Evolutionary conservation across 2,888 invertebrate genomes (phyloP).

Genomic region (Ornithoptera alexandrae): DNA sequence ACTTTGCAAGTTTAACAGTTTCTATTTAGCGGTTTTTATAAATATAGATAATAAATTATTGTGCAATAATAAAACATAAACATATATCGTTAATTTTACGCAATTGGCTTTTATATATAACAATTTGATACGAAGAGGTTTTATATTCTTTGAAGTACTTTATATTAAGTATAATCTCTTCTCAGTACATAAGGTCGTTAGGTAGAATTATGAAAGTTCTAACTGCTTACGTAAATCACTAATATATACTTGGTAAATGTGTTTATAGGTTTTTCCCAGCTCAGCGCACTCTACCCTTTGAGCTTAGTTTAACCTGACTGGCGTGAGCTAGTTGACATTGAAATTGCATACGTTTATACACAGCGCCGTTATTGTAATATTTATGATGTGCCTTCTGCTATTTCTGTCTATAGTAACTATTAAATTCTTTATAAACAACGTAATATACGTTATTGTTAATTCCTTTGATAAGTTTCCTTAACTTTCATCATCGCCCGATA

Average conservation of each 20-base stretch:
- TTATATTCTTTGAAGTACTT: too few species aligned
- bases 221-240: background rate
- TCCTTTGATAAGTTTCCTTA: background rate
- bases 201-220: background rate
- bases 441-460: background rate
- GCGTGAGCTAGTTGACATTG: conserved; percentile 4
- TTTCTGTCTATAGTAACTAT: background rate
- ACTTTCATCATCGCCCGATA: too few species aligned
- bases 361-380: background rate
- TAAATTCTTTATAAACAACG: background rate
- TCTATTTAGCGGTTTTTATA: too few species aligned
- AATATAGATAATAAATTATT: too few species aligned
- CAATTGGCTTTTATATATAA: too few species aligned
- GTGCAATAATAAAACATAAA: too few species aligned
- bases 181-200: background rate
- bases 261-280: background rate
- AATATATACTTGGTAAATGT: background rate
- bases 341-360: conserved; percentile 1
- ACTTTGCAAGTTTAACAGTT: too few species aligned
- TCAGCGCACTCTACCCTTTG: background rate
- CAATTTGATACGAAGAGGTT: too few species aligned
- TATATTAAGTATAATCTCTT: background rate
- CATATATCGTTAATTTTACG: too few species aligned
- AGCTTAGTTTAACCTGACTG: conserved; percentile 2
- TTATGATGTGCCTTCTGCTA: background rate